phyloP scores from a whole-genome alignment of 2,888 invertebrate species.

The Plemyria rubiginata region DNA sequence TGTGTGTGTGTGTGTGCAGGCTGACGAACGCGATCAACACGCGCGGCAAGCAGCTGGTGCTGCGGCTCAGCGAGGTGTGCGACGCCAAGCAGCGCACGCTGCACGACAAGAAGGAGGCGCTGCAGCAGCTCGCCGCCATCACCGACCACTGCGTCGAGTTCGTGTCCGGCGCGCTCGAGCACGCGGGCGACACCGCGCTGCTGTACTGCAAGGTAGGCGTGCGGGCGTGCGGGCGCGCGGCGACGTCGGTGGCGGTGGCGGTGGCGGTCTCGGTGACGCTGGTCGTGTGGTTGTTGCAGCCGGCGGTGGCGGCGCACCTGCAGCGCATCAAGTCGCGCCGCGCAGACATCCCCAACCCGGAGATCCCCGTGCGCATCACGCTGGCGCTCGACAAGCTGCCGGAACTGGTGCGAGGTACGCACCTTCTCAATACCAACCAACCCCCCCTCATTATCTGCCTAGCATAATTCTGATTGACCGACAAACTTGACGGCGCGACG shows the following conservation, averaged over 20 bases:
- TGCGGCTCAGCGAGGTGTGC: constrained; percentile 91
- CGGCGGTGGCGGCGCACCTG: constrained; percentile 85
- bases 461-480: too few relatives aligned
- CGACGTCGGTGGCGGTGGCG: too few relatives aligned
- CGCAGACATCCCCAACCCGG: constrained; percentile 95
- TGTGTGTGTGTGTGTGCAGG: constrained; percentile 60
- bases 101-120: constrained; percentile 92
- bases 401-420: constrained; percentile 89
- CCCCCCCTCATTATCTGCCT: not conserved
- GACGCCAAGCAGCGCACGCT: constrained; percentile 90
- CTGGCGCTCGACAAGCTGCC: constrained; percentile 92
- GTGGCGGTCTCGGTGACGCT: too few relatives aligned
- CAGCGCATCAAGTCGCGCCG: constrained; percentile 92
- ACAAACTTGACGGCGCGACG: too few relatives aligned
- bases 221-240: not conserved
- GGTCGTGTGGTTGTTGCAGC: too few relatives aligned
- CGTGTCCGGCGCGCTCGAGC: constrained; percentile 90
- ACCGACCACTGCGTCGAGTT: constrained; percentile 96
- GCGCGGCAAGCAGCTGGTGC: constrained; percentile 92
- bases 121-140: constrained; percentile 92
- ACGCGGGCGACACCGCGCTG: constrained; percentile 93
- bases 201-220: constrained; percentile 89
- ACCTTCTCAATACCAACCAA: too few relatives aligned
- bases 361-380: constrained; percentile 93
- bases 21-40: constrained; percentile 93